Conservation (phyloP, 30 jellyfish, hydroid and myxozoan genomes). For the Cassiopea xamachana region DNA sequence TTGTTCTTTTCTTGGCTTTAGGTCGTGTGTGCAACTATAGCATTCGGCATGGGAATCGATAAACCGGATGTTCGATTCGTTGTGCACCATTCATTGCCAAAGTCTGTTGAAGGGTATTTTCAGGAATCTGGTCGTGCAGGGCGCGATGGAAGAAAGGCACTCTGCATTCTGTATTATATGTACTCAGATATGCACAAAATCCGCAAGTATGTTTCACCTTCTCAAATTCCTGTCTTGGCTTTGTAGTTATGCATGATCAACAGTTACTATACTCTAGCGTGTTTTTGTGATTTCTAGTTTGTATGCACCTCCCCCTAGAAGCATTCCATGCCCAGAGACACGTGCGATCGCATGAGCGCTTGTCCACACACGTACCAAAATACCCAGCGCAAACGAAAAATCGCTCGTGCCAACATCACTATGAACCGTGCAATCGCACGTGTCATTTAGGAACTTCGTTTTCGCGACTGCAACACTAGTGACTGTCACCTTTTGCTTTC, state of each 20-base stretch:
- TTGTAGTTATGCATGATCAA: background rate
- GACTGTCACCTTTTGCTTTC: no score
- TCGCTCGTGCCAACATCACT: no score
- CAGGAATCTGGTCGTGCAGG: constrained; percentile 99
- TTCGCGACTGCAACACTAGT: no score
- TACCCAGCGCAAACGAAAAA: no score
- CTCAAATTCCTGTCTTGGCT: background rate
- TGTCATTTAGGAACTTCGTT: no score
- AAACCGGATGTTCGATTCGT: constrained; percentile 99
- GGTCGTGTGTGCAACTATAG: constrained; percentile 99
- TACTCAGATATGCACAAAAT: constrained; percentile 94
- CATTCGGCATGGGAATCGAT: constrained; percentile 99
- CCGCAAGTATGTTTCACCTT: constrained; percentile 63
- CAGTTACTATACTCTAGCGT: no score
- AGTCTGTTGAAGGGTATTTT: constrained; percentile 97
- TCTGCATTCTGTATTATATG: constrained; percentile 85
- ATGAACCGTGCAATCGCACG: no score
- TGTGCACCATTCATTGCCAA: constrained; percentile 95
- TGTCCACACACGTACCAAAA: no score
- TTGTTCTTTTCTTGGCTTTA: background rate
- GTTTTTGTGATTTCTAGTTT: no score
- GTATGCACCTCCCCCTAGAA: no score
- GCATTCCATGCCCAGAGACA: no score
- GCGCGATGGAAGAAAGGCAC: constrained; percentile 96
- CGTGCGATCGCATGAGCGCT: no score